Evolutionary conservation across 2,797 vertebrate genomes (phyloP), one percentile per base, ranked within the genome.

Genomic region (Craterocephalus amniculus): DNA sequence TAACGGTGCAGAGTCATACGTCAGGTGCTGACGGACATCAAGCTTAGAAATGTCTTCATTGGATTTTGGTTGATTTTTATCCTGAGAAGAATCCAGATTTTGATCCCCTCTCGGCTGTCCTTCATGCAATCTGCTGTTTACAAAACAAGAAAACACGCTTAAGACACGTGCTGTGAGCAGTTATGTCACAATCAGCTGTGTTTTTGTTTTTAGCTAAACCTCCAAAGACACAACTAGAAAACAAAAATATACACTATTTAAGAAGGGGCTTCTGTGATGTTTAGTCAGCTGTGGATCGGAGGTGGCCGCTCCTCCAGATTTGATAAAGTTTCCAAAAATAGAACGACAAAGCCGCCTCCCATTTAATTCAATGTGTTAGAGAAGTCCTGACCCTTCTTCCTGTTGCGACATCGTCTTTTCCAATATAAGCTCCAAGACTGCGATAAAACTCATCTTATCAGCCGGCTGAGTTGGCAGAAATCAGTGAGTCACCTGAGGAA

Each of bases 401-500:
- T 0, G 16, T 38, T 18, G 24, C 38, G 72, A 36, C 68, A 48
- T 81, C 67, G 66, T 74, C 83, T 63, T 78, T 22, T 57, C 12
- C 38, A 48, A 38, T 75, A 13, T 81, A 58, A 72, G 63, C 71
- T 36, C 40, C 3, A 6, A 40, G 35, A 48, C 58, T 49, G 40
- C 0, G 48, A 76, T 79, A 75, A 68, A 68, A 31, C 13, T 7
- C 27, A 54, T 62, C 57, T 85, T 81, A 87, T 90, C 87, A 75
- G 71, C 45, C 22, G 52, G 29, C 36, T 1, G 10, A 4, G 49
- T 31, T 54, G 79, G 81, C 80, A 73, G 83, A 78, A 83, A 86
- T 72, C 71, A 58, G 31, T 62, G 74, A 83, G 74, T 90, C 85
- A 83, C 70, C 81, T 67, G 61, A 68, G 73, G 68, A 52, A 68